Percentiles rank a stretch among this genome's conserved stretches.
phyloP scores from a whole-genome alignment of 2,797 vertebrate genomes.

The Rhinatrema bivittatum region DNA sequence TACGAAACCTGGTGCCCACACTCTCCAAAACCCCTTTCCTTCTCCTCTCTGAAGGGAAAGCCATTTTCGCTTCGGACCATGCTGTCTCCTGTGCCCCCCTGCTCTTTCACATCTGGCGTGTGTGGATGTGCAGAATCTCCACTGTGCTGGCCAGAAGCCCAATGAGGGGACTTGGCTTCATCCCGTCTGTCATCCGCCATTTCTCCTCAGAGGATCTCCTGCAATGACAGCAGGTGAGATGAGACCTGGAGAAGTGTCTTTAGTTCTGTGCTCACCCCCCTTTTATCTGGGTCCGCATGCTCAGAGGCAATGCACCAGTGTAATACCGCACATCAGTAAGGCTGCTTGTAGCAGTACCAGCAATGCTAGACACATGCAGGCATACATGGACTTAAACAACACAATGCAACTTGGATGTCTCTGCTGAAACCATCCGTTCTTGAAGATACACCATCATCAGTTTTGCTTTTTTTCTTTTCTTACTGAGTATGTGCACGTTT shows the following conservation, averaged over 20 bases:
- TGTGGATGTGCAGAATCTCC: constrained; percentile 57
- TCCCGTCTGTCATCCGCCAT: constrained; percentile 95
- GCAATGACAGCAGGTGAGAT: constrained; percentile 25
- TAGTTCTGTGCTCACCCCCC: accelerated
- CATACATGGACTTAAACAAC: no score
- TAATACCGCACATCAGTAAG: no score
- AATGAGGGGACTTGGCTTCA: constrained; percentile 79
- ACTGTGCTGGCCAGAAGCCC: constrained; percentile 65
- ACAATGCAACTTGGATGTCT: no score
- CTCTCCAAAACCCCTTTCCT: constrained; percentile 55
- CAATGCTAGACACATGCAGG: no score
- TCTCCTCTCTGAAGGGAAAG: constrained; percentile 74
- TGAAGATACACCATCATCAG: no score
- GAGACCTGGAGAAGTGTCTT: accelerated
- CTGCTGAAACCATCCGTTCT: no score
- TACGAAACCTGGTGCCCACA: constrained; percentile 59
- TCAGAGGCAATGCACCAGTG: no score
- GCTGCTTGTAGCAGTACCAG: no score
- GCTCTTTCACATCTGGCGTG: constrained; percentile 68
- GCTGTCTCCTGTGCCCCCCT: constrained; percentile 52
- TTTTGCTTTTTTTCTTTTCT: no score
- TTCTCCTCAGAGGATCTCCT: constrained; percentile 37
- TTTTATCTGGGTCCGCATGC: no score
- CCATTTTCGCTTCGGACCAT: constrained; percentile 82
- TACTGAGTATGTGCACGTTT: no score